Percentiles rank a stretch among this genome's conserved stretches.
phyloP scores from a whole-genome alignment of 2,888 invertebrate genomes.

The Tholera decimalis region DNA sequence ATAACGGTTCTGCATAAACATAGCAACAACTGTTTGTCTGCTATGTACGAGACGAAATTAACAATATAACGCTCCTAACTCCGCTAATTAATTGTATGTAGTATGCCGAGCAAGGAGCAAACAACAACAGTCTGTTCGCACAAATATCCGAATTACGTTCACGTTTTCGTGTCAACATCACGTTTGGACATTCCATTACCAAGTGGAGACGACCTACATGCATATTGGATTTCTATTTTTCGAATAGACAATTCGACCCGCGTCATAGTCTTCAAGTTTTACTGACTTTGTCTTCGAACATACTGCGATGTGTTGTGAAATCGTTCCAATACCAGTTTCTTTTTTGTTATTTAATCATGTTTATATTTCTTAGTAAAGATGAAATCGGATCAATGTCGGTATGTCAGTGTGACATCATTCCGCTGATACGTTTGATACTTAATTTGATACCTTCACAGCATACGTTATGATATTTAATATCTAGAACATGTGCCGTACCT shows the following conservation, averaged over 20 bases:
- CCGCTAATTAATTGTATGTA: conserved; percentile 48
- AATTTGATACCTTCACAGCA: conserved; percentile 67
- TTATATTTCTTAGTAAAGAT: conserved; percentile 51
- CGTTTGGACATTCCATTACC: conserved; percentile 79
- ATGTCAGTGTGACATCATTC: conserved; percentile 70
- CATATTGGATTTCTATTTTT: conserved; percentile 76
- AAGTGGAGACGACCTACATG: conserved; percentile 75
- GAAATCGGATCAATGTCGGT: conserved; percentile 59
- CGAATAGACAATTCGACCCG: conserved; percentile 68
- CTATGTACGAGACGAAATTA: conserved; percentile 32
- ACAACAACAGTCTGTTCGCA: conserved; percentile 65
- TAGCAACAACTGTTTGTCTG: conserved; percentile 16
- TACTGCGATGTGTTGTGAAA: conserved; percentile 27
- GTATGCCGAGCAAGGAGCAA: conserved; percentile 36
- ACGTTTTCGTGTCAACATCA: conserved; percentile 77
- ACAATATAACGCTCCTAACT: conserved; percentile 38
- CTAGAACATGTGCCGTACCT: conserved; percentile 69
- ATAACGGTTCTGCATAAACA: conserved; percentile 52
- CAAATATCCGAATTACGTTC: conserved; percentile 72
- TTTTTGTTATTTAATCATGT: conserved; percentile 41
- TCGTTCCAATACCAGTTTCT: conserved; percentile 21
- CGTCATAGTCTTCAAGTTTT: conserved; percentile 59
- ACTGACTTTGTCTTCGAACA: conserved; percentile 32
- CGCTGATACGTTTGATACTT: conserved; percentile 56
- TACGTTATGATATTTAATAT: conserved; percentile 72